A percentile compares a stretch with the other conserved stretches of the same genome.
These are phyloP conservation scores for Caenorhabditis remanei DNA, from an alignment of 1,140 invertebrate species.

Conservation along the genomic window DNA sequence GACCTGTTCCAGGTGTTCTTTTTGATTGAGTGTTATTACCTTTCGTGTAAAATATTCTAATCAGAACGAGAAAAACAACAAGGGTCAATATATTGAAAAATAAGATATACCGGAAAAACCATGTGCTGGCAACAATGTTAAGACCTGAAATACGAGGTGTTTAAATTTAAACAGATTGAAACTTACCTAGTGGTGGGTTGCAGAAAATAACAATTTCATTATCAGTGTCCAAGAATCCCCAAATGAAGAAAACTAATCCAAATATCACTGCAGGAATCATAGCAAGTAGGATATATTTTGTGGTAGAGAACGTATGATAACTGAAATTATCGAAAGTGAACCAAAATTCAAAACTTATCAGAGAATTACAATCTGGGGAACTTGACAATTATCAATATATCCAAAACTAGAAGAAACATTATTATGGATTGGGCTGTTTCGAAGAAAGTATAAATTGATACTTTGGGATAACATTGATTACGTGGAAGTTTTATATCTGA, in stretches of 20 bases:
- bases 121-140: background rate
- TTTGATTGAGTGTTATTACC: background rate
- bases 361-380: background rate
- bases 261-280: background rate
- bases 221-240: background rate
- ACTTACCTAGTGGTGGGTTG: background rate
- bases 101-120: conserved; percentile 15
- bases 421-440: conserved; percentile 10
- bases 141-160: background rate
- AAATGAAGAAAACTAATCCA: background rate
- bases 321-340: background rate
- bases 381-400: background rate
- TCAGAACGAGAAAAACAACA: conserved; percentile 18
- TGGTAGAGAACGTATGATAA: conserved; percentile 16
- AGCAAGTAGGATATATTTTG: background rate
- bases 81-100: conserved; percentile 1
- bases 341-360: background rate
- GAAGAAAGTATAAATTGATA: conserved; percentile 10
- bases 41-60: conserved; percentile 23
- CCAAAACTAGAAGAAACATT: background rate
- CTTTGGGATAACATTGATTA: background rate
- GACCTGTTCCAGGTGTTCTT: background rate
- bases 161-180: background rate
- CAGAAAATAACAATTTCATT: conserved; percentile 14
- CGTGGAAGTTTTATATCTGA: conserved; percentile 20